phyloP scores from a whole-genome alignment of 1,140 invertebrate species.

The Diorhabda elongata region DNA sequence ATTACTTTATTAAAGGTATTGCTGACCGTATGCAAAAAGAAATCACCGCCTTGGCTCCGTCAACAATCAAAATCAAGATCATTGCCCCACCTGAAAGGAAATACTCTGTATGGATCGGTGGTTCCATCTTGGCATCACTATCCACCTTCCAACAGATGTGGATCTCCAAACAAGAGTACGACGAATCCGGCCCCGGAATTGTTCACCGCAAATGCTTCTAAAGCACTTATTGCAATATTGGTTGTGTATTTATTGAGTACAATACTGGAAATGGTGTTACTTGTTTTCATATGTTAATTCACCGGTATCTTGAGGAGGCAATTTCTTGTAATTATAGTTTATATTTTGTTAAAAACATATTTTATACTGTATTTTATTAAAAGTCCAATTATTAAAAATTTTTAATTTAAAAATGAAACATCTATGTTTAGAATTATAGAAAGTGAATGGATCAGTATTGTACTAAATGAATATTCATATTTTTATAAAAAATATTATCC shows the following conservation, averaged over 20 bases:
- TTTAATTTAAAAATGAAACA: too few relatives aligned
- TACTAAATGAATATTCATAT: too few relatives aligned
- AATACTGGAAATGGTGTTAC: not conserved
- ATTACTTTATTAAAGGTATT: constrained; percentile 34
- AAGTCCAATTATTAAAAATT: too few relatives aligned
- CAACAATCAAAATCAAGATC: constrained; percentile 92
- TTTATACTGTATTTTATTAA: too few relatives aligned
- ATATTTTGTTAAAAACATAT: too few relatives aligned
- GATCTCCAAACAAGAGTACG: constrained; percentile 95
- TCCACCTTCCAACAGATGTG: constrained; percentile 93
- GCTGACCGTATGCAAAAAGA: constrained; percentile 85
- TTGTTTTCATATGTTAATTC: too few relatives aligned
- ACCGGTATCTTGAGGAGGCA: too few relatives aligned
- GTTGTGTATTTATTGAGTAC: not conserved
- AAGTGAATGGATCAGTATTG: too few relatives aligned
- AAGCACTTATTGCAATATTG: constrained; percentile 40
- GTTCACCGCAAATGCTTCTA: constrained; percentile 97
- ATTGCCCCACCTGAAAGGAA: constrained; percentile 89
- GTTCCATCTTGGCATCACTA: constrained; percentile 79
- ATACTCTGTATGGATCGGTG: constrained; percentile 88
- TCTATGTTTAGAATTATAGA: too few relatives aligned
- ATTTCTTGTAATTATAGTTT: too few relatives aligned
- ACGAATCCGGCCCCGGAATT: constrained; percentile 89
- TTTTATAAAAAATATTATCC: too few relatives aligned
- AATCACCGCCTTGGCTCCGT: constrained; percentile 79